Percentiles rank a stretch among this genome's conserved stretches.
These are phyloP conservation scores for Trachelus troglodyta DNA, from an alignment of 2,888 invertebrate species.

Conservation along the genomic window DNA sequence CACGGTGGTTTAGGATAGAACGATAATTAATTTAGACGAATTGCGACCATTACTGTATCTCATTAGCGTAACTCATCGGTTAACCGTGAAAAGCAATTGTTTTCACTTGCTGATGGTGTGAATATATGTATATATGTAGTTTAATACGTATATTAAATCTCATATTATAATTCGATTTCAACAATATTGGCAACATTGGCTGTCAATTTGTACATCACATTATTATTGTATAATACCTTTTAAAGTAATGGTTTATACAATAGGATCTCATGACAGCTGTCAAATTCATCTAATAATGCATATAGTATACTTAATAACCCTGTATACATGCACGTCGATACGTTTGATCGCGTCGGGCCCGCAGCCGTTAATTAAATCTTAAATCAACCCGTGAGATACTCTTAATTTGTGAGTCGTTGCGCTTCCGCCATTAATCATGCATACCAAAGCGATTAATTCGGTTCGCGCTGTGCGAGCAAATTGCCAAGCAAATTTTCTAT, in stretches of 20 bases:
- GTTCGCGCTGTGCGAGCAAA: background rate
- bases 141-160: background rate
- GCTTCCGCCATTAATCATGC: background rate
- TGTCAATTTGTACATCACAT: too few relatives aligned
- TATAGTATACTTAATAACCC: background rate
- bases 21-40: conserved; percentile 45
- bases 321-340: background rate
- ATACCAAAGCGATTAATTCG: background rate
- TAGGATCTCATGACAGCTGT: background rate
- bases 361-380: background rate
- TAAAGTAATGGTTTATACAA: background rate
- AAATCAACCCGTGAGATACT: background rate
- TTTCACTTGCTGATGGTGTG: background rate
- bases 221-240: too few relatives aligned
- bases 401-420: background rate
- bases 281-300: background rate
- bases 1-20: conserved; percentile 43
- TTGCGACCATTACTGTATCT: conserved; percentile 15
- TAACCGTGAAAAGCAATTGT: background rate
- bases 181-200: too few relatives aligned
- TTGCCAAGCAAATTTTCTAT: background rate
- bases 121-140: background rate
- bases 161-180: too few relatives aligned
- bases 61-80: conserved; percentile 3
- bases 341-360: background rate